A percentile compares a stretch with the other conserved stretches of the same genome.
Evolutionary conservation across 2,888 invertebrate genomes (phyloP).

Genomic region (Odontothrips loti): DNA sequence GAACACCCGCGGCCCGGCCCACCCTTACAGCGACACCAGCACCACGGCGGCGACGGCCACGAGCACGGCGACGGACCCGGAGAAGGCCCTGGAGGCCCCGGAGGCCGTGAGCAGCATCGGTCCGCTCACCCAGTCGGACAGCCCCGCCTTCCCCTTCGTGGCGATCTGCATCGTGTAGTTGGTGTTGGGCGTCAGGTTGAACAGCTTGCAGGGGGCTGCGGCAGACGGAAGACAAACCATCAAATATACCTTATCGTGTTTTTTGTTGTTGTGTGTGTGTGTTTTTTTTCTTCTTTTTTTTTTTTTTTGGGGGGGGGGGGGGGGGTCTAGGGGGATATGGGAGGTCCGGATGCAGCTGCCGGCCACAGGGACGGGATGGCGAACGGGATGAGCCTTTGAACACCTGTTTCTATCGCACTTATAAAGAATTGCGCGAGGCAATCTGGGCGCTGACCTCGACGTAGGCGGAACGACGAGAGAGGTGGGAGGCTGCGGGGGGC

Average conservation of each 20-base stretch:
- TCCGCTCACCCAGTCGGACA: not conserved
- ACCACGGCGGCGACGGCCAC: not conserved
- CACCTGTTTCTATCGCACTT: slow-evolving; percentile 11
- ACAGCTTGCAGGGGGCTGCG: not conserved
- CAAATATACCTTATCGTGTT: too few species aligned
- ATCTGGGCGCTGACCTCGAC: not conserved
- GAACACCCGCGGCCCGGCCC: not conserved
- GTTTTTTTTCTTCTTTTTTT: not conserved
- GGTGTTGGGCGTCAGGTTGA: not conserved
- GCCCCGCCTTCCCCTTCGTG: not conserved
- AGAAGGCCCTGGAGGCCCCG: not conserved
- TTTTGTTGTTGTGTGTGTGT: too few species aligned
- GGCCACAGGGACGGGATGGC: not conserved
- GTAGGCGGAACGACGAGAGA: not conserved
- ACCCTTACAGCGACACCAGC: not conserved
- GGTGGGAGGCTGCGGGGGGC: not conserved
- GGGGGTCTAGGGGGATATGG: too few species aligned
- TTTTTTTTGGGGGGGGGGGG: too few species aligned
- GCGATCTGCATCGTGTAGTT: slow-evolving; percentile 8
- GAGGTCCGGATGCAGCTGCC: too few species aligned
- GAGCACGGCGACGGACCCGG: not conserved
- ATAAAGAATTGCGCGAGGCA: not conserved
- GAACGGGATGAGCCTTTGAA: not conserved
- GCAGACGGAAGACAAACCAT: not conserved
- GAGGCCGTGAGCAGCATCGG: not conserved